Conservation (phyloP, 2,888 invertebrate species). For the Heliconius sara region DNA sequence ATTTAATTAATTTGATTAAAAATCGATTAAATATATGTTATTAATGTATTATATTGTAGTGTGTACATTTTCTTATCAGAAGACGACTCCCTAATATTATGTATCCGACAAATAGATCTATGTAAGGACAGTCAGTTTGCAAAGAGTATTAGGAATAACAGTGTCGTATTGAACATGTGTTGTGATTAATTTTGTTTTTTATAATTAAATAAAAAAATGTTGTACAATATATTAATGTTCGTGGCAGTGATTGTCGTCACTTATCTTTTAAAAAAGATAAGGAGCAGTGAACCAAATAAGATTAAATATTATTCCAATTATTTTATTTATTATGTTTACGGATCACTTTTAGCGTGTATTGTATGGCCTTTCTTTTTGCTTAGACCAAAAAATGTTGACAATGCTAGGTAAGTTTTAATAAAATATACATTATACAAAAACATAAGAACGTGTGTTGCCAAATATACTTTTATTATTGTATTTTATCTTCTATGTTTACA, state of each 20-base stretch:
- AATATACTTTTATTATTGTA: neutral
- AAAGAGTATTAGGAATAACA: slow-evolving; percentile 13
- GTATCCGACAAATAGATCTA: slow-evolving; percentile 9
- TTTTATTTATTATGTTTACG: slow-evolving; percentile 58
- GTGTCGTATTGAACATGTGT: slow-evolving; percentile 49
- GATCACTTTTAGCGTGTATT: slow-evolving; percentile 54
- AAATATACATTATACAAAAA: neutral
- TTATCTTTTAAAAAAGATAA: slow-evolving; percentile 62
- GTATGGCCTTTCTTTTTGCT: slow-evolving; percentile 68
- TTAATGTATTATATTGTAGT: neutral
- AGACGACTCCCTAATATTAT: slow-evolving; percentile 35
- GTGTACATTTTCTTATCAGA: slow-evolving; percentile 27
- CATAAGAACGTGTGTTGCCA: neutral
- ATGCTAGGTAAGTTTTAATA: slow-evolving; percentile 70
- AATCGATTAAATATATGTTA: slow-evolving; percentile 5
- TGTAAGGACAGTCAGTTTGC: slow-evolving; percentile 35
- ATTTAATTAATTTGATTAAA: too few species aligned
- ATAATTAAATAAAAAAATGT: slow-evolving; percentile 56
- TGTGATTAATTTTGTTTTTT: slow-evolving; percentile 37
- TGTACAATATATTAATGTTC: slow-evolving; percentile 59
- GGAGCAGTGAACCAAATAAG: slow-evolving; percentile 59
- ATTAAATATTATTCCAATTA: slow-evolving; percentile 65
- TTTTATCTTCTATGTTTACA: neutral
- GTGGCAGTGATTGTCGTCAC: slow-evolving; percentile 55
- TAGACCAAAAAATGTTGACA: slow-evolving; percentile 66